Percentiles rank a stretch among this genome's conserved stretches.
These are phyloP conservation scores for Muscina levida DNA, from an alignment of 2,888 invertebrate genomes.

Conservation along the genomic window DNA sequence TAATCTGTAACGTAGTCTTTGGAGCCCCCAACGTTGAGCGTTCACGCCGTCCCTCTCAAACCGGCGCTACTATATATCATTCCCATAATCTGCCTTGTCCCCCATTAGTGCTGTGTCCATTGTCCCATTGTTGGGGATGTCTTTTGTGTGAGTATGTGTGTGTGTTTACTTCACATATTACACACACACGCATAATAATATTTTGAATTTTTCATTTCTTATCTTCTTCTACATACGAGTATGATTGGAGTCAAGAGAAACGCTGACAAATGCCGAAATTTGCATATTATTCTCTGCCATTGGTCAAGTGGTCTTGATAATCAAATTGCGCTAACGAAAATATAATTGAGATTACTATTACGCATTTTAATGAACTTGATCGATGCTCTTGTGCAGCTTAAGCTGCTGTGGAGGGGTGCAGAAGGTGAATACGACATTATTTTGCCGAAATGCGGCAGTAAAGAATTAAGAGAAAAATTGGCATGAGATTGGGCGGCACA, in stretches of 20 bases:
- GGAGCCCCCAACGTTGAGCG: not conserved
- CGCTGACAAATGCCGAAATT: constrained; percentile 35
- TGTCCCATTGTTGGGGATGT: constrained; percentile 31
- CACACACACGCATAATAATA: too few species aligned
- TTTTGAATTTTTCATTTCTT: too few species aligned
- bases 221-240: not conserved
- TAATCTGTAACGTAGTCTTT: not conserved
- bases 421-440: too few species aligned
- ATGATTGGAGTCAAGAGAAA: not conserved
- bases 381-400: too few species aligned
- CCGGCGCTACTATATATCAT: too few species aligned
- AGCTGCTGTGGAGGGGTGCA: too few species aligned
- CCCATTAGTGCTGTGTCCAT: constrained; percentile 14
- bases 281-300: constrained; percentile 35
- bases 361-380: constrained; percentile 33
- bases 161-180: too few species aligned
- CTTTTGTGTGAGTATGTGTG: not conserved
- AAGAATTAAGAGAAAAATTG: too few species aligned
- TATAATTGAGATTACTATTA: constrained; percentile 5
- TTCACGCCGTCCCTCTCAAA: not conserved
- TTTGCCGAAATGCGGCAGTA: not conserved
- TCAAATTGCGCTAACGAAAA: constrained; percentile 45
- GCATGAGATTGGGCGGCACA: too few species aligned
- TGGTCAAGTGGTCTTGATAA: constrained; percentile 48
- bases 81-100: not conserved